Conservation (phyloP, 2,797 vertebrate species). For the Spinus olivaceus region DNA sequence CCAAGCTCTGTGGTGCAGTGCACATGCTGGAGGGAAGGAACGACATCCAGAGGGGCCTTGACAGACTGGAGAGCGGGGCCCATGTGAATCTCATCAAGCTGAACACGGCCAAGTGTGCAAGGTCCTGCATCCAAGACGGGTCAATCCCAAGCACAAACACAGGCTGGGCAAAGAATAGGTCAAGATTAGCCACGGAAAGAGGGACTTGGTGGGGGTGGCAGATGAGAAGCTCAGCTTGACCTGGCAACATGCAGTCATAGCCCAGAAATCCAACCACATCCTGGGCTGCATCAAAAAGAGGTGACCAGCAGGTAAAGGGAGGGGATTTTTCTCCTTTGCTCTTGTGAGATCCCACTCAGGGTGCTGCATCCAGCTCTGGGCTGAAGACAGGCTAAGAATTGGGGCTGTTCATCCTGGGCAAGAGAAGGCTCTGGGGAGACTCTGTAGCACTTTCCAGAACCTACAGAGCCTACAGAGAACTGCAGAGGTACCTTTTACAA, state of each 20-base stretch:
- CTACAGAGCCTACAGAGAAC: not conserved
- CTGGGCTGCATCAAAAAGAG: not conserved
- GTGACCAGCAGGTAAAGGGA: not conserved
- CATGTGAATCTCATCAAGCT: not conserved
- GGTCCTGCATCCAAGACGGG: not conserved
- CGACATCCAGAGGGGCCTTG: not conserved
- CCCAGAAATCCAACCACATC: not conserved
- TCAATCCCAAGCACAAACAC: not conserved
- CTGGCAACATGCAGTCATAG: not conserved
- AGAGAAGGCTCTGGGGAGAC: not conserved
- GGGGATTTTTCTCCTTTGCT: not conserved
- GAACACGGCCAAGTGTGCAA: not conserved
- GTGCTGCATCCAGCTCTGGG: not conserved
- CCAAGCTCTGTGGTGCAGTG: not conserved
- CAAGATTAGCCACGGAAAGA: not conserved
- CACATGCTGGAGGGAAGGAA: not conserved
- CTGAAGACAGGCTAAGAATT: not conserved
- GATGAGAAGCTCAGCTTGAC: not conserved
- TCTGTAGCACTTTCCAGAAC: not conserved
- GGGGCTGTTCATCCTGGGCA: not conserved
- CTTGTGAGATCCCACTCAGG: not conserved
- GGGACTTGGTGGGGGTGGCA: not conserved
- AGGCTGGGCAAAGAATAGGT: not conserved
- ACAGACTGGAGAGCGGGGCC: not conserved
- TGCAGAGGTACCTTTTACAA: not conserved